phyloP scores from a whole-genome alignment of 2,113 vertebrate species.

The Pseudonaja textilis region DNA sequence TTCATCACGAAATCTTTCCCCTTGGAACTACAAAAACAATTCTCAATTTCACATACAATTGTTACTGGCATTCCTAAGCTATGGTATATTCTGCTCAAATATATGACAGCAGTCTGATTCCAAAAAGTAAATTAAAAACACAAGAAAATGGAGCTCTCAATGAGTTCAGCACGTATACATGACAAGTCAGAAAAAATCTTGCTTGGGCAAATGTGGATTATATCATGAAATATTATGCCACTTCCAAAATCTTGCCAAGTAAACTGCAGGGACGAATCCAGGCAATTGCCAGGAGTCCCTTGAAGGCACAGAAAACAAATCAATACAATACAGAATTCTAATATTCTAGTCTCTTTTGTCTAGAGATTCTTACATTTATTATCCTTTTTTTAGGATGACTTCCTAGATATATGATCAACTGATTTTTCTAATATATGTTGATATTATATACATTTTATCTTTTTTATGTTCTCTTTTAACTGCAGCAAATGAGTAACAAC shows the following conservation, averaged over 20 bases:
- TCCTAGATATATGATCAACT: background rate
- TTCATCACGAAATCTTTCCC: background rate
- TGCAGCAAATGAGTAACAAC: background rate
- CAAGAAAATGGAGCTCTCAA: background rate
- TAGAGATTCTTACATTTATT: background rate
- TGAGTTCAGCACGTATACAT: background rate
- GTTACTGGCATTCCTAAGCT: background rate
- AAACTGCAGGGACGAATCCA: background rate
- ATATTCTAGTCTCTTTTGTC: background rate
- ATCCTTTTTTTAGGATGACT: background rate
- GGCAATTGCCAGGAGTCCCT: background rate
- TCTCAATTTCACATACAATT: background rate
- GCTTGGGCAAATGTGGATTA: background rate
- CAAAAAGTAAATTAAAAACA: constrained; percentile 10
- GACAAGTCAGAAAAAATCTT: background rate
- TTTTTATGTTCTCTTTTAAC: background rate
- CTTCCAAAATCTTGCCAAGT: background rate
- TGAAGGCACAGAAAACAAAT: background rate
- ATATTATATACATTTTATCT: background rate
- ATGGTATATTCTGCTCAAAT: constrained; percentile 13
- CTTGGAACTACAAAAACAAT: constrained; percentile 12
- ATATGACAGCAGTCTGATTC: background rate
- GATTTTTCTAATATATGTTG: background rate
- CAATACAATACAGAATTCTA: background rate
- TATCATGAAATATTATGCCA: background rate